Percentiles rank a stretch among this genome's conserved stretches.
Evolutionary conservation across 2,888 invertebrate species (phyloP).

Genomic region (Pristionchus entomophagus): DNA sequence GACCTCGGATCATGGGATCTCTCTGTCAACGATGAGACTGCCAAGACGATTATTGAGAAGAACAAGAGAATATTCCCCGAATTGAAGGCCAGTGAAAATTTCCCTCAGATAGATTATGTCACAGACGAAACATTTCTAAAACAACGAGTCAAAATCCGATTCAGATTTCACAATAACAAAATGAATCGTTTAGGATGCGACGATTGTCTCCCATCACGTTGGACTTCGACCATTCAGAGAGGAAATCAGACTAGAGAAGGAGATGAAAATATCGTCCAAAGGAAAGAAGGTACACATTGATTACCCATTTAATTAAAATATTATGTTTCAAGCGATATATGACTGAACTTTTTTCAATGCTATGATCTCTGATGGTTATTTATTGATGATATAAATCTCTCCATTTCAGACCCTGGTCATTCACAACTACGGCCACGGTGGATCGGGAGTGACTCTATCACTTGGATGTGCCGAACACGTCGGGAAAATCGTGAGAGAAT

Average conservation of each 20-base stretch:
- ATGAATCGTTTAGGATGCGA: neutral
- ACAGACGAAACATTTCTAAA: no score
- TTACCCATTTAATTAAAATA: neutral
- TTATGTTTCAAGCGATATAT: no score
- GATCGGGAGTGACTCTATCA: slow-evolving; percentile 86
- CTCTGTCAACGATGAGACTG: slow-evolving; percentile 80
- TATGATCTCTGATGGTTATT: no score
- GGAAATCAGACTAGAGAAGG: slow-evolving; percentile 82
- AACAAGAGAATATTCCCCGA: slow-evolving; percentile 82
- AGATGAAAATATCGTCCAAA: neutral
- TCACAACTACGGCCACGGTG: slow-evolving; percentile 90
- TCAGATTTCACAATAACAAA: neutral
- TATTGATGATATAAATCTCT: neutral
- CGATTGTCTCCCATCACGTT: slow-evolving; percentile 81
- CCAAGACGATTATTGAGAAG: slow-evolving; percentile 82
- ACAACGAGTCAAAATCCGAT: no score
- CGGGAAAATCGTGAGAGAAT: slow-evolving; percentile 75
- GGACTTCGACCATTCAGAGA: slow-evolving; percentile 85
- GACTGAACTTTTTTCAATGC: no score
- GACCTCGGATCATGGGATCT: slow-evolving; percentile 82
- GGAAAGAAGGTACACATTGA: slow-evolving; percentile 14
- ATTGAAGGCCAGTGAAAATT: no score
- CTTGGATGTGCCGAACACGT: slow-evolving; percentile 88
- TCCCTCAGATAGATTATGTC: no score
- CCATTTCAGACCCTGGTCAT: slow-evolving; percentile 78